Base-by-base conservation (phyloP, 2,888 invertebrate genomes). In the Spialia ferax region DNA sequence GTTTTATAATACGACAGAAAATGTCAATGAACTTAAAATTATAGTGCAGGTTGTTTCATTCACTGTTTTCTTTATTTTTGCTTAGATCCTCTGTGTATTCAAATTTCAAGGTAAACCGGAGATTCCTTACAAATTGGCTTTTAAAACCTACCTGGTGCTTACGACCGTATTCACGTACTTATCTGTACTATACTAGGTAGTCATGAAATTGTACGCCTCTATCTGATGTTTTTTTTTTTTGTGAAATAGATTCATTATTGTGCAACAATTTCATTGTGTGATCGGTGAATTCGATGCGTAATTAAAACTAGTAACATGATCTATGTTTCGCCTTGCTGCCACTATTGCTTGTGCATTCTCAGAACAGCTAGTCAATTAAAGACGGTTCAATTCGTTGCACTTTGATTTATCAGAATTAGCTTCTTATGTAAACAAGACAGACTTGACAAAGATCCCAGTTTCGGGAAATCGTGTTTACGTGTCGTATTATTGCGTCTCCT, bases 61-160 rank as follows among this genome's bases (percentile, higher is more conserved):
- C 60, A 66, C 32, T 23, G 18, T 50, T 54, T 65, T 60, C 42
- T 54, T 26, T 52, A 60, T 54, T 50, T 59, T 48, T 20, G 38
- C n/a, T 52, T 13, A 60, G 26, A 52, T 42, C 11, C 7, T n/a
- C n/a, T 38, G 50, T 20, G 35, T 54, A 69, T 66, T 68, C 38
- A 55, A 48, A 82, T 84, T 83, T 78, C 79, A 76, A 78, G 79
- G 77, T 80, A 74, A 66, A 74, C 78, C 74, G 77, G 76, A 80
- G 82, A 86, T 85, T 73, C 85, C 82, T 77, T 82, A 84, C 15
- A 38, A 86, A 86, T 88, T 85, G 81, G 81, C 78, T 80, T 74
- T 78, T 78, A 78, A 79, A 79, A 77, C 83, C 85, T 84, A 83
- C 76, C 73, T 73, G 71, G 55, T 68, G 71, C 63, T n/a, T 35